Evolutionary conservation across 2,888 invertebrate species (phyloP), one percentile per base, ranked within the genome.

Genomic region (Argyresthia albistria): DNA sequence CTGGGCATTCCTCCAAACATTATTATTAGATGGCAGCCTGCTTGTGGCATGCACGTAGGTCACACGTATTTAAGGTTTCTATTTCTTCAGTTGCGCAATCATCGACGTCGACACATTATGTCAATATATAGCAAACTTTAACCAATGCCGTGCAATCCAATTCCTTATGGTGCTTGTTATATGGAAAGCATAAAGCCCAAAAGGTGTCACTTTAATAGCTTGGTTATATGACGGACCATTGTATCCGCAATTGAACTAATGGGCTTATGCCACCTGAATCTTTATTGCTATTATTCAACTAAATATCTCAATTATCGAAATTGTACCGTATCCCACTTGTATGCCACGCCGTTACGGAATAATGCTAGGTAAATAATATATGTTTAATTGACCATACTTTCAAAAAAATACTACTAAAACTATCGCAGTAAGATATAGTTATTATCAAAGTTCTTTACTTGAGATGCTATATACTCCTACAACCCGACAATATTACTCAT

Each of bases 191-290:
- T 6, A 25, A 25, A 25, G 25, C 6, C 25, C 6, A 25, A 25
- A 25, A 25, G 6, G 25, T 25, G 25, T 25, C 25, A n/a, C n/a
- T n/a, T n/a, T n/a, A n/a, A n/a, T n/a, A n/a, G n/a, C n/a, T n/a
- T n/a, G n/a, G n/a, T n/a, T 25, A 6, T 25, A 25, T 2, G 25
- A 25, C 53, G 51, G 52, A 59, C 39, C 58, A 57, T 43, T 47
- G 64, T 88, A 59, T 71, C 84, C 58, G 76, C 89, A 49, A 67
- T 90, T 57, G 89, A 89, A 51, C 79, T 89, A 59, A 90, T 89
- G 56, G 89, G 89, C 69, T 89, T 25, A 25, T 6, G 25, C 55
- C 89, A 90, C 64, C 69, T 89, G 58, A 80, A 80, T 35, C 55
- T 52, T 46, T 47, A 46, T 16, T 53, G 50, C 50, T 25, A 42